These are phyloP conservation scores for Microctonus aethiopoides DNA, from an alignment of 2,888 invertebrate species.

Conservation along the genomic window DNA sequence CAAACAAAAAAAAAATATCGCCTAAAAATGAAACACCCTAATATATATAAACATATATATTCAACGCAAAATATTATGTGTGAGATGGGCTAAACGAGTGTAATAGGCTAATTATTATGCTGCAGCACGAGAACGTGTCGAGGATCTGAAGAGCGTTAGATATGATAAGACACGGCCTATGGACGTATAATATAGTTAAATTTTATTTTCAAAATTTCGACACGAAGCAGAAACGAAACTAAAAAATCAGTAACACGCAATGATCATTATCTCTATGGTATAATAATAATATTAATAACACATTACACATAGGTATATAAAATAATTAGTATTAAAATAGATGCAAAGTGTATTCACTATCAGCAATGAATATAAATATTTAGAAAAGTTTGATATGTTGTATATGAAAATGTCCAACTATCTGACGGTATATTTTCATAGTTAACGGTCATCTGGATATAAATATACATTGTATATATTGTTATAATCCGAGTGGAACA, in stretches of 20 bases:
- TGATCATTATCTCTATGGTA: too few relatives aligned
- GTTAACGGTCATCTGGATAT: background rate
- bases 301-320: background rate
- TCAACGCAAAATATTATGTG: background rate
- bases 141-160: slow-evolving; percentile 63
- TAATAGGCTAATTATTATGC: slow-evolving; percentile 68
- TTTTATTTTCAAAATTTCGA: slow-evolving; percentile 46
- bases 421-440: background rate
- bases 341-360: background rate
- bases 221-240: background rate
- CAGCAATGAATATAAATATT: background rate
- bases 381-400: background rate
- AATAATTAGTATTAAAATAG: background rate
- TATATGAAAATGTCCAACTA: background rate
- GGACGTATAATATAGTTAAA: slow-evolving; percentile 60
- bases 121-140: slow-evolving; percentile 57
- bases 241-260: slow-evolving; percentile 6
- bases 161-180: slow-evolving; percentile 64
- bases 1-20: too few relatives aligned
- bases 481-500: background rate
- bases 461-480: background rate
- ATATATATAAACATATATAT: slow-evolving; percentile 47
- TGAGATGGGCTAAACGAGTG: slow-evolving; percentile 39
- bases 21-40: too few relatives aligned
- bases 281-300: too few relatives aligned